Evolutionary conservation across 1,140 invertebrate species (phyloP).

Genomic region (Eriosoma lanigerum): DNA sequence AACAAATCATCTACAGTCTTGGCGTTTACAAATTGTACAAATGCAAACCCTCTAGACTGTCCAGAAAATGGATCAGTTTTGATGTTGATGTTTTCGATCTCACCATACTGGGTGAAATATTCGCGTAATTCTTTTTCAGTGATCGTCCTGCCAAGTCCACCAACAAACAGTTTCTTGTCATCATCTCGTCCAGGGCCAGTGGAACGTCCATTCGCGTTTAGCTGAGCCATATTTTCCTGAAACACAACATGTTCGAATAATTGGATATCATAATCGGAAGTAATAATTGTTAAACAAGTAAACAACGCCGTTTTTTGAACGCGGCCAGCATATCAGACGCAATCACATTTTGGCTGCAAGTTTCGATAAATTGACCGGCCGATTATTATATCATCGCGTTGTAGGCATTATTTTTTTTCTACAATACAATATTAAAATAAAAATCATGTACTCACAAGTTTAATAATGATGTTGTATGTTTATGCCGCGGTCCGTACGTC

Average conservation of each 20-base stretch:
- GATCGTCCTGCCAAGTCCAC: slow-evolving; percentile 61
- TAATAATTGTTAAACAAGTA: neutral
- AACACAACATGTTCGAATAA: neutral
- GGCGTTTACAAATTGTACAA: slow-evolving; percentile 68
- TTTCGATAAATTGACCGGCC: no score
- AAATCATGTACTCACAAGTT: neutral
- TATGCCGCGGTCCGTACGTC: neutral
- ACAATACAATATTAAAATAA: no score
- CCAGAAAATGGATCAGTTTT: slow-evolving; percentile 69
- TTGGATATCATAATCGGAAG: no score
- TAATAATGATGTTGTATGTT: neutral
- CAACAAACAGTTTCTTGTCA: slow-evolving; percentile 62
- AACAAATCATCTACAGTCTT: slow-evolving; percentile 63
- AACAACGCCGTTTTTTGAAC: neutral
- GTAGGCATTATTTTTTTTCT: no score
- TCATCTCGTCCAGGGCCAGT: slow-evolving; percentile 60
- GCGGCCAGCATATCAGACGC: no score
- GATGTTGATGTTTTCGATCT: slow-evolving; percentile 67
- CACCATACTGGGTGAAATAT: slow-evolving; percentile 67
- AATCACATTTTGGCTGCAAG: no score
- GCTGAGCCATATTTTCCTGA: slow-evolving; percentile 49
- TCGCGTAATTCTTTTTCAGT: slow-evolving; percentile 64
- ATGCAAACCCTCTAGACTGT: slow-evolving; percentile 69
- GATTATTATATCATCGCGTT: neutral
- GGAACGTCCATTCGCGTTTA: slow-evolving; percentile 52